These are phyloP conservation scores for Yponomeuta evonymella DNA, from an alignment of 2,888 invertebrate species.

Conservation along the genomic window DNA sequence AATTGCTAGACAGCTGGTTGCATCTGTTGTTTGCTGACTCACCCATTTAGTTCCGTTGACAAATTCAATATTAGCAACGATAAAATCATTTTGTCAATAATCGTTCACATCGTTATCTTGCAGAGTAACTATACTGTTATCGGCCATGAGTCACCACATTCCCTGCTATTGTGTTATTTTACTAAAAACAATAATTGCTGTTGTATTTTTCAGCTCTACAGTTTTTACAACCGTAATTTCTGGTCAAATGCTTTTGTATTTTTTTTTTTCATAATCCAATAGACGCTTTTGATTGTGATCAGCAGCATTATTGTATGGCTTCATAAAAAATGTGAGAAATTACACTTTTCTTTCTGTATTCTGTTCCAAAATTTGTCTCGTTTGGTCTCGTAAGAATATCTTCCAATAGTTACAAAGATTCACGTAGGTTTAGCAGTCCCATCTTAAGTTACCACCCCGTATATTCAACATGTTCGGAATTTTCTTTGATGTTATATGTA, in stretches of 20 bases:
- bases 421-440: too few relatives aligned
- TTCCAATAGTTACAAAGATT: too few relatives aligned
- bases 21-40: background rate
- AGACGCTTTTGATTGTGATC: too few relatives aligned
- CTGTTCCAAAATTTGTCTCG: too few relatives aligned
- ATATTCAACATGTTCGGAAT: too few relatives aligned
- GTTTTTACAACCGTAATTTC: background rate
- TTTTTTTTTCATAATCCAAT: too few relatives aligned
- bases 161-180: background rate
- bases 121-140: background rate
- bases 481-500: too few relatives aligned
- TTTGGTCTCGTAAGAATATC: too few relatives aligned
- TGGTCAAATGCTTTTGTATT: background rate
- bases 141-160: background rate
- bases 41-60: conserved; percentile 2
- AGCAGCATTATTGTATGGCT: too few relatives aligned
- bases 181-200: background rate
- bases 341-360: too few relatives aligned
- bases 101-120: background rate
- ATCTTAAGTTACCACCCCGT: too few relatives aligned
- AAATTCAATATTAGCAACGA: conserved; percentile 10
- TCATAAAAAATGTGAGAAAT: too few relatives aligned
- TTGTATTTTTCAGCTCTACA: background rate
- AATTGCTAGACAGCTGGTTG: background rate
- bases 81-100: conserved; percentile 10